These are phyloP conservation scores for Sebastes miniatus DNA, from an alignment of 2,797 vertebrate genomes.

Conservation along the genomic window DNA sequence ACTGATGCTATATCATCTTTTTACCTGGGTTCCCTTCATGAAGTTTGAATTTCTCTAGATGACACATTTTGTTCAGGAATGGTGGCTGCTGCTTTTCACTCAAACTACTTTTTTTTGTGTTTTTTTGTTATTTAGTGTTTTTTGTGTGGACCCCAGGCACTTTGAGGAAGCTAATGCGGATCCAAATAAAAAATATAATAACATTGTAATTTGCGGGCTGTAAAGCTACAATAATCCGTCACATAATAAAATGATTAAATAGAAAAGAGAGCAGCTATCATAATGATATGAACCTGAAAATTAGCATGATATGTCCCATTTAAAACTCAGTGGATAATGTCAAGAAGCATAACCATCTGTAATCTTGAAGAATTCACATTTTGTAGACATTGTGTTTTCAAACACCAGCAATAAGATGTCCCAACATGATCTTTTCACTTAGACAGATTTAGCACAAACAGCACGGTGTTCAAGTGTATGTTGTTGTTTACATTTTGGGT, in stretches of 20 bases:
- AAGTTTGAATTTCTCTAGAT: background rate
- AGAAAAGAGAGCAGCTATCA: background rate
- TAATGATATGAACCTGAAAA: background rate
- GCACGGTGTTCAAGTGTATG: background rate
- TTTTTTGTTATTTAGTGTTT: background rate
- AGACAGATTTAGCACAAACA: constrained; percentile 3
- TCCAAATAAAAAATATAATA: background rate
- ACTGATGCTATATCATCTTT: background rate
- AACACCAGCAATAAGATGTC: background rate
- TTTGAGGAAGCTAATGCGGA: background rate
- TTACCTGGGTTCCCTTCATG: background rate
- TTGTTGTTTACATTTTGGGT: constrained; percentile 25
- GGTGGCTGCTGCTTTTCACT: background rate
- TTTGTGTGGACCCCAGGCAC: background rate
- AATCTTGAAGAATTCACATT: background rate
- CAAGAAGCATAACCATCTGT: background rate
- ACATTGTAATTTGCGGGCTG: background rate
- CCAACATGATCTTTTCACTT: background rate
- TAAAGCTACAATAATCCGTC: background rate
- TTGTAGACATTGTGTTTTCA: background rate
- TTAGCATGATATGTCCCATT: background rate
- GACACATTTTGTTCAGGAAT: background rate
- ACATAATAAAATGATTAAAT: background rate
- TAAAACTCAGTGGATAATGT: background rate
- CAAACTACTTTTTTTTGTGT: background rate